Evolutionary conservation across 2,113 vertebrate genomes (phyloP), one percentile per base, ranked within the genome.

Genomic region (Oncorhynchus mykiss): DNA sequence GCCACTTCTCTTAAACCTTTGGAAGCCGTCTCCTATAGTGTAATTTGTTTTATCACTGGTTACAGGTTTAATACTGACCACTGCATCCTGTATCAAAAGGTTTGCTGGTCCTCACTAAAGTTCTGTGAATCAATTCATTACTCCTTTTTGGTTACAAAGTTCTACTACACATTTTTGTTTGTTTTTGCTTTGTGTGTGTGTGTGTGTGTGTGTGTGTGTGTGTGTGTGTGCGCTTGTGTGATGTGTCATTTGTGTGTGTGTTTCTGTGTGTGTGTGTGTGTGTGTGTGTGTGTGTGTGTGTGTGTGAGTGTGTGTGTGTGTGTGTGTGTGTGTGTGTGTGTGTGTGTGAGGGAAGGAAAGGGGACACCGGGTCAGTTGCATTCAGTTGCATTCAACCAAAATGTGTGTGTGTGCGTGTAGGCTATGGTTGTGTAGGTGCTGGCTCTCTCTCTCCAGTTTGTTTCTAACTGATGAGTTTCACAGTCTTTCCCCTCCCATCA

Each of bases 401-500:
- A 39, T 71, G 59, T 49, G 34, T 70, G 54, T 39, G 72, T 31
- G 18, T 49, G 48, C 49, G 14, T 68, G 27, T 20, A n/a, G 27
- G 18, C 12, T 25, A 5, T 70, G 31, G n/a, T 25, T 75, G 62
- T 66, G 34, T 69, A 16, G 64, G 51, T 54, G 48, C 31, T 6
- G 31, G 31, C 68, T 72, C 9, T 39, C 27, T 34, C 16, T 8
- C 20, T n/a, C 11, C 51, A 78, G 67, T 73, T 72, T n/a, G 60
- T 66, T 65, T 72, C 4, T 79, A 74, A 78, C 70, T 81, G 84
- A 86, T 86, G 81, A 81, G 73, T 77, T 73, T 69, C 71, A 62
- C 75, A 76, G 31, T 67, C 84, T 71, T 82, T 80, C 81, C 54
- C 73, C 71, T 82, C 75, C 75, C 68, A 86, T 86, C 80, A 80